Percentiles rank a stretch among this genome's conserved stretches.
Evolutionary conservation across 2,888 invertebrate genomes (phyloP).

Genomic region (Callosobruchus maculatus): DNA sequence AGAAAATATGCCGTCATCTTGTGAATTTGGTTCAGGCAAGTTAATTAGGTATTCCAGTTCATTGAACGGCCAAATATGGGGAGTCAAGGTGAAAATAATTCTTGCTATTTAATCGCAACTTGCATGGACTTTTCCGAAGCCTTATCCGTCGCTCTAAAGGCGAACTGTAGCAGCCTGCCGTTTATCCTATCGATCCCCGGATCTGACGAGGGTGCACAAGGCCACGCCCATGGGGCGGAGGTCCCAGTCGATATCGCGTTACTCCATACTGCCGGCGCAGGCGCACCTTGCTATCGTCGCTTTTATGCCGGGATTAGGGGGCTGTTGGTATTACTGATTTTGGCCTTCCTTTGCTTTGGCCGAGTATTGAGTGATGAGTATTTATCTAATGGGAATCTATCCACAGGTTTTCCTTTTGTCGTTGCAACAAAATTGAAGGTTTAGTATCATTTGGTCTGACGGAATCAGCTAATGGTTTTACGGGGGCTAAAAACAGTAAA

Average conservation of each 20-base stretch:
- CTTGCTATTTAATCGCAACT: neutral
- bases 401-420: neutral
- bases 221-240: neutral
- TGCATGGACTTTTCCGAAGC: neutral
- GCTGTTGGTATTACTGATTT: neutral
- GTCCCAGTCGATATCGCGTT: neutral
- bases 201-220: neutral
- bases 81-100: neutral
- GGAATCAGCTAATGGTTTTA: too few species aligned
- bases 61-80: neutral
- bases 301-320: neutral
- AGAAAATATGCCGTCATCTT: neutral
- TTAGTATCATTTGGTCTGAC: too few species aligned
- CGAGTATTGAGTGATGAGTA: neutral
- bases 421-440: neutral
- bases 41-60: neutral
- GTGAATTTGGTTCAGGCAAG: neutral
- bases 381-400: neutral
- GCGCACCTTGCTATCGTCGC: neutral
- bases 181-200: neutral
- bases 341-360: neutral
- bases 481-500: too few species aligned
- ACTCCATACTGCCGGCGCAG: neutral
- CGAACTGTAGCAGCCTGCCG: neutral
- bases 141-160: neutral